Evolutionary conservation across 2,888 invertebrate genomes (phyloP), one percentile per base, ranked within the genome.

Genomic region (Scelioninae gen. 1): DNA sequence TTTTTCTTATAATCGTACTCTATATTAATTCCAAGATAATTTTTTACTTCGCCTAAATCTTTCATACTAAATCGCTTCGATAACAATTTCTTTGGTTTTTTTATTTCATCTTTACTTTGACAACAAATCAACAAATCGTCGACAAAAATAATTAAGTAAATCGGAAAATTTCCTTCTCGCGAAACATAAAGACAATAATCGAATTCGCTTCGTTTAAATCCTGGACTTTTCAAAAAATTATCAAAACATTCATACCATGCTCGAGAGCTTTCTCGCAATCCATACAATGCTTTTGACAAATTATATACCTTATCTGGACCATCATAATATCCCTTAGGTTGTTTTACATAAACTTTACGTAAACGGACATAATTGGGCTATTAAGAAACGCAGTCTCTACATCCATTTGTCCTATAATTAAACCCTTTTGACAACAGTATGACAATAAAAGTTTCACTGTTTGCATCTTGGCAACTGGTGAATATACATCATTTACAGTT

Each of bases 231-330:
- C 16, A 87, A 16, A 75, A 60, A 86, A 15, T 83, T 51, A 62
- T 84, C 55, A 31, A 87, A 84, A 71, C 82, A 84, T 45, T 87
- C 83, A 53, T 86, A 86, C 85, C 85, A 86, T 6, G 62, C 47
- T 45, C 86, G 69, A 9, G 86, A 84, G 32, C 82, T 85, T 81
- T 86, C 85, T 43, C 71, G 66, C 56, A 88, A 72, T 8, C 85
- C 86, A 68, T 86, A 87, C 13, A 87, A 65, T 5, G 86, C 38
- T 72, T 87, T 86, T 13, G 13, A 8, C 77, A 85, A 58, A 71
- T 77, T 80, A 9, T 31, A 85, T 0, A 85, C 84, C 76, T 45
- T 74, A 34, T 65, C 51, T 23, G 53, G 55, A 0, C 40, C 62
- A 31, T 78, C 45, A 45, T 82, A 47, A 66, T 78, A 81, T 7